Conservation (phyloP, 1,140 invertebrate genomes). For the Calliphora vicina region DNA sequence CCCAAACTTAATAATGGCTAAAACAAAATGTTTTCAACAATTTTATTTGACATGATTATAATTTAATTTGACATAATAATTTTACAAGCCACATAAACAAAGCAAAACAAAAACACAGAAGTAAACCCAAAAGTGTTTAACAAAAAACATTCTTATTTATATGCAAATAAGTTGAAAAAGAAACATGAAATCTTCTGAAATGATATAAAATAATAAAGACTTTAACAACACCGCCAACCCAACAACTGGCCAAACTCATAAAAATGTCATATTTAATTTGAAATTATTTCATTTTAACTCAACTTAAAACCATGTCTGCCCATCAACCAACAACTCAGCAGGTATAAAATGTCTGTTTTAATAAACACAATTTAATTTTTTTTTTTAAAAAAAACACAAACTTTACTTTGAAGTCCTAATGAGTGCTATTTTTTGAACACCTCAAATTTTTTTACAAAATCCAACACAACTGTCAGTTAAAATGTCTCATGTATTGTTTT, state of each 20-base stretch:
- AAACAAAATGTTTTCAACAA: background rate
- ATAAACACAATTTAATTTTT: background rate
- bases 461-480: background rate
- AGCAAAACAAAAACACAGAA: background rate
- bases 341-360: background rate
- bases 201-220: background rate
- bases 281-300: background rate
- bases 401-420: background rate
- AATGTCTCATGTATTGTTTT: background rate
- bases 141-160: background rate
- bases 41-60: conserved; percentile 4
- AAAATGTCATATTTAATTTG: background rate
- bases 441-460: no score
- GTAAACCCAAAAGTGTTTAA: background rate
- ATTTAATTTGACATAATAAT: background rate
- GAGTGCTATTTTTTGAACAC: background rate
- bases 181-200: background rate
- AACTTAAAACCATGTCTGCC: background rate
- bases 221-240: background rate
- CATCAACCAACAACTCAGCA: background rate
- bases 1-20: background rate
- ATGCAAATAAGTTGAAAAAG: background rate
- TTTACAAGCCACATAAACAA: background rate
- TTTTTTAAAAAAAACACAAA: background rate
- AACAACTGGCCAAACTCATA: conserved; percentile 1